Conservation (phyloP, 2,797 vertebrate species). For the Sus cebifrons region DNA sequence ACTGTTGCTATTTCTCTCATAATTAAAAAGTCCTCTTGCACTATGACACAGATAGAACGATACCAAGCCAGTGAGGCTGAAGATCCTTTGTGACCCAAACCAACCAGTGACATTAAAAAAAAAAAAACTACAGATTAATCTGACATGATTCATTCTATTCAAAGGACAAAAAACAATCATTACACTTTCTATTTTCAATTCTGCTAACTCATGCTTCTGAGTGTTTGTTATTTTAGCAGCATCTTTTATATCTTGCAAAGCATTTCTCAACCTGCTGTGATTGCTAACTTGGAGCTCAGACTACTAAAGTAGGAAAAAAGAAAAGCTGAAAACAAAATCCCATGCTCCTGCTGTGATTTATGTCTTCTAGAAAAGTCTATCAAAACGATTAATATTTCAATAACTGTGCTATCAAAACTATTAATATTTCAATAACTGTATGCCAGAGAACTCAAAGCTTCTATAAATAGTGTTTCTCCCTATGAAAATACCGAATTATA, state of each 20-base stretch:
- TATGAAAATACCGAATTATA: not conserved
- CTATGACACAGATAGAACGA: not conserved
- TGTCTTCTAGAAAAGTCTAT: not conserved
- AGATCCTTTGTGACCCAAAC: constrained; percentile 50
- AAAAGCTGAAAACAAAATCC: not conserved
- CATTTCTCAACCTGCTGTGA: constrained; percentile 54
- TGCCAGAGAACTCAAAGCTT: constrained; percentile 22
- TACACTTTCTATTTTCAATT: constrained; percentile 70
- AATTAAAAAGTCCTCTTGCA: not conserved
- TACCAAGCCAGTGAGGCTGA: constrained; percentile 11
- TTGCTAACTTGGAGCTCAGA: constrained; percentile 48
- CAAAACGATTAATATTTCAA: constrained; percentile 45
- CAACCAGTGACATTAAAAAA: constrained; percentile 59
- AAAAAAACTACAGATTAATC: constrained; percentile 47
- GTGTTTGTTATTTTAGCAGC: constrained; percentile 43
- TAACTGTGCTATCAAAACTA: constrained; percentile 32
- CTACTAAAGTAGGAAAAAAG: not conserved
- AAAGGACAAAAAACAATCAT: constrained; percentile 43
- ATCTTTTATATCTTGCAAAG: constrained; percentile 66
- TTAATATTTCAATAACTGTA: constrained; percentile 37
- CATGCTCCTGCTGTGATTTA: not conserved
- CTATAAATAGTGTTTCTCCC: not conserved
- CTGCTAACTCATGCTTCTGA: constrained; percentile 53
- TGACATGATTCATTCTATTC: constrained; percentile 57
- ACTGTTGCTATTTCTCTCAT: not conserved